phyloP scores from a whole-genome alignment of 2,113 vertebrate species.

The Eretmochelys imbricata region DNA sequence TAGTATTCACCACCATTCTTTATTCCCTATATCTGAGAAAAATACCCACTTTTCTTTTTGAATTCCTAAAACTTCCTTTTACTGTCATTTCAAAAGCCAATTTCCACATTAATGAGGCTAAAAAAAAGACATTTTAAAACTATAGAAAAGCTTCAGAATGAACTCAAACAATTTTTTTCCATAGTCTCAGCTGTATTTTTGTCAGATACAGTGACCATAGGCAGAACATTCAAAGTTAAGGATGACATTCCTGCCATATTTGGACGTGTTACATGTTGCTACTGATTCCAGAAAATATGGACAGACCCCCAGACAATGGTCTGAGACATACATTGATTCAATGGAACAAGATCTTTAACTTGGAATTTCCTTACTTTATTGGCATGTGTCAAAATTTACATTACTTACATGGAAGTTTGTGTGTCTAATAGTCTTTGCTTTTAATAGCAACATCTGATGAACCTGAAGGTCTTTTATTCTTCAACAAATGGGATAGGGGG shows the following conservation, averaged over 20 bases:
- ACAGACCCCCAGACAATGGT: background rate
- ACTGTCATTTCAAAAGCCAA: background rate
- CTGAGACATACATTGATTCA: background rate
- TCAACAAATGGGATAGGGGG: background rate
- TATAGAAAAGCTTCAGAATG: background rate
- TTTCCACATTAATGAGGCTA: background rate
- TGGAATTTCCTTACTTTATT: conserved; percentile 4
- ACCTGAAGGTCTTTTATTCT: background rate
- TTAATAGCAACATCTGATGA: background rate
- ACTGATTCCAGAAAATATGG: background rate
- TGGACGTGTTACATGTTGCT: background rate
- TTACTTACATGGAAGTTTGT: background rate
- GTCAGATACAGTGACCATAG: background rate
- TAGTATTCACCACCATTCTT: background rate
- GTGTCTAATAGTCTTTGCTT: background rate
- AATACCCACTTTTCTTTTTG: background rate
- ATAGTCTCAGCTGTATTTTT: background rate
- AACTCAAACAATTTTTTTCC: background rate
- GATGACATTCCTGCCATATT: background rate
- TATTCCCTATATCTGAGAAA: background rate
- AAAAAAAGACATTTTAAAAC: background rate
- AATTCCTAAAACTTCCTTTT: background rate
- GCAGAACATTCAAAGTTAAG: background rate
- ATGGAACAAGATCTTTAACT: background rate
- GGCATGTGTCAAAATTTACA: background rate